These are phyloP conservation scores for Endomychus coccineus DNA, from an alignment of 2,888 invertebrate genomes.

Conservation along the genomic window DNA sequence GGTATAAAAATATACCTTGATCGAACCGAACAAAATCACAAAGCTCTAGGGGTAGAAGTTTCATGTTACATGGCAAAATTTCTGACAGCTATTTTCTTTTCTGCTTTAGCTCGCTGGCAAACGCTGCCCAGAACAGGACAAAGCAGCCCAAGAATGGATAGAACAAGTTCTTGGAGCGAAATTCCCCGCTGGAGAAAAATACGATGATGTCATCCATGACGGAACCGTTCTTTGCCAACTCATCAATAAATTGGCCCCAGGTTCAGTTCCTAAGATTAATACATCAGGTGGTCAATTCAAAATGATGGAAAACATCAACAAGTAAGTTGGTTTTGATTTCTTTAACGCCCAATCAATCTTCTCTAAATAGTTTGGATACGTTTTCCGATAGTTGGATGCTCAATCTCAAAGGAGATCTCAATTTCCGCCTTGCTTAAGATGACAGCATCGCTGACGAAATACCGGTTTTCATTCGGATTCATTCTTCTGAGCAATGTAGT, in stretches of 20 bases:
- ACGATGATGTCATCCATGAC: constrained; percentile 86
- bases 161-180: constrained; percentile 79
- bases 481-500: no score
- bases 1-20: no score
- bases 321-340: constrained; percentile 66
- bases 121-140: constrained; percentile 73
- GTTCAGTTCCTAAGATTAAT: constrained; percentile 85
- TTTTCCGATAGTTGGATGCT: no score
- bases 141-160: constrained; percentile 89
- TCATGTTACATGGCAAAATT: no score
- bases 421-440: no score
- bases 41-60: no score
- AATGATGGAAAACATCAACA: constrained; percentile 99
- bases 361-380: no score
- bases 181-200: constrained; percentile 72
- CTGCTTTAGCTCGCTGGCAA: constrained; percentile 67
- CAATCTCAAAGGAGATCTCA: no score
- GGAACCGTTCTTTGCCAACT: constrained; percentile 88
- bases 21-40: no score
- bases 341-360: no score
- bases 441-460: no score
- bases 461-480: no score
- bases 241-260: constrained; percentile 90
- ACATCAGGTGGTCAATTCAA: constrained; percentile 95
- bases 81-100: constrained; percentile 5